phyloP scores from a whole-genome alignment of 2,797 vertebrate genomes.

The Phrynocephalus forsythii region DNA sequence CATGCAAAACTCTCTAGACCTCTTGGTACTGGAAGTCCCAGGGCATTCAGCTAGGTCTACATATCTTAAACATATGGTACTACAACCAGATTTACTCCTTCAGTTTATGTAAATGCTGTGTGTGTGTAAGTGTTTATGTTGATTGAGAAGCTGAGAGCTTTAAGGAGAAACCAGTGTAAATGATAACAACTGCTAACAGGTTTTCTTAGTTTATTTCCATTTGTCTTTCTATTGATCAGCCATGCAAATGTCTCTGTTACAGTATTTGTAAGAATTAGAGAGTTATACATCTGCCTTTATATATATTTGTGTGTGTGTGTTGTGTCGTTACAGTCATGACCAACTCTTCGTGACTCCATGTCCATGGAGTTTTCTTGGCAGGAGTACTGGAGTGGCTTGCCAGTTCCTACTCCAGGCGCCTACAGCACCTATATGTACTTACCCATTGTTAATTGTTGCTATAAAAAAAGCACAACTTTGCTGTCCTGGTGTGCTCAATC shows the following conservation, averaged over 20 bases:
- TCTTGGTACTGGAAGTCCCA: background rate
- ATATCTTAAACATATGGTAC: too few species aligned
- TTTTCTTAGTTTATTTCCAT: background rate
- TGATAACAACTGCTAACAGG: background rate
- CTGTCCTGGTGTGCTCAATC: background rate
- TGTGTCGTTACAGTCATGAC: too few species aligned
- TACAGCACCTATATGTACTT: background rate
- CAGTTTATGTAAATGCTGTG: background rate
- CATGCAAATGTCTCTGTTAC: slow-evolving; percentile 16
- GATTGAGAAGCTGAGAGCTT: background rate
- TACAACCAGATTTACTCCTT: background rate
- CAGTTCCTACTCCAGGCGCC: too few species aligned
- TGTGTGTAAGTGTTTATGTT: background rate
- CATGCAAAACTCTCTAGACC: background rate
- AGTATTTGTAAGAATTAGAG: slow-evolving; percentile 54
- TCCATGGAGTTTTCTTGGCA: too few species aligned
- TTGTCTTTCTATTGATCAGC: background rate
- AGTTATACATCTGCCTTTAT: slow-evolving; percentile 27
- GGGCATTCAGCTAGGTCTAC: background rate
- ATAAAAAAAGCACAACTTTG: background rate
- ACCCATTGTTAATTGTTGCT: slow-evolving; percentile 29
- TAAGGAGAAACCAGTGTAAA: background rate
- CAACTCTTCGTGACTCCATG: too few species aligned
- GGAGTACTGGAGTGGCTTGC: too few species aligned
- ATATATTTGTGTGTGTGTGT: too few species aligned